phyloP scores from a whole-genome alignment of 1,140 invertebrate genomes.

The Drosophila sp. region DNA sequence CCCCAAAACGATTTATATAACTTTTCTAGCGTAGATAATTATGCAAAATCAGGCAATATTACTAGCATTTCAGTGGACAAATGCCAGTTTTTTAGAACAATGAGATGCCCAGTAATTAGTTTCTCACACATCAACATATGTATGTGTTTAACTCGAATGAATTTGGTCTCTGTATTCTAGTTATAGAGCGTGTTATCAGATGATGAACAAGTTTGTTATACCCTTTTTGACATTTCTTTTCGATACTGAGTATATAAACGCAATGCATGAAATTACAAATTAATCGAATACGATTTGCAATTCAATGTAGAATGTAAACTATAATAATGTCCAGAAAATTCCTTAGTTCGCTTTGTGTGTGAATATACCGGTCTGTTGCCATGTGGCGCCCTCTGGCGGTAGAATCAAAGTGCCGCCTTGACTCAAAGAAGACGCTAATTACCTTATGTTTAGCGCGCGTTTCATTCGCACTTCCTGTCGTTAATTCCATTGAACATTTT shows the following conservation, averaged over 20 bases:
- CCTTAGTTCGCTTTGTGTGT: neutral
- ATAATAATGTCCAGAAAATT: conserved; percentile 7
- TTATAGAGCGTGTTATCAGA: no score
- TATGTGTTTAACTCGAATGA: no score
- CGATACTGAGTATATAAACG: neutral
- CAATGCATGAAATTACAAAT: conserved; percentile 67
- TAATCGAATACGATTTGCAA: conserved; percentile 61
- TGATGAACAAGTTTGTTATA: no score
- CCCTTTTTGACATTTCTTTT: neutral
- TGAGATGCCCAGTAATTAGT: neutral
- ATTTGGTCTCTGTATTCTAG: no score
- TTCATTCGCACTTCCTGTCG: conserved; percentile 73
- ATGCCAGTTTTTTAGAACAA: neutral
- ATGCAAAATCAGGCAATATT: conserved; percentile 41
- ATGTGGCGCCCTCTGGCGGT: conserved; percentile 54
- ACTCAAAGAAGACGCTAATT: conserved; percentile 65
- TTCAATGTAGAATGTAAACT: conserved; percentile 48
- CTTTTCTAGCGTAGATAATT: conserved; percentile 55
- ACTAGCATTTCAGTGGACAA: conserved; percentile 12
- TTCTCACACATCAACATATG: neutral
- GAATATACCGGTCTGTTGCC: conserved; percentile 13
- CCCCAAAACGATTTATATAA: conserved; percentile 39
- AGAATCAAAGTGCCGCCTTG: conserved; percentile 51
- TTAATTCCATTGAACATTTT: conserved; percentile 69
- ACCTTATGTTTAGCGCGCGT: conserved; percentile 51